These are phyloP conservation scores for Hippocampus comes DNA, from an alignment of 2,113 vertebrate species.

Conservation along the genomic window DNA sequence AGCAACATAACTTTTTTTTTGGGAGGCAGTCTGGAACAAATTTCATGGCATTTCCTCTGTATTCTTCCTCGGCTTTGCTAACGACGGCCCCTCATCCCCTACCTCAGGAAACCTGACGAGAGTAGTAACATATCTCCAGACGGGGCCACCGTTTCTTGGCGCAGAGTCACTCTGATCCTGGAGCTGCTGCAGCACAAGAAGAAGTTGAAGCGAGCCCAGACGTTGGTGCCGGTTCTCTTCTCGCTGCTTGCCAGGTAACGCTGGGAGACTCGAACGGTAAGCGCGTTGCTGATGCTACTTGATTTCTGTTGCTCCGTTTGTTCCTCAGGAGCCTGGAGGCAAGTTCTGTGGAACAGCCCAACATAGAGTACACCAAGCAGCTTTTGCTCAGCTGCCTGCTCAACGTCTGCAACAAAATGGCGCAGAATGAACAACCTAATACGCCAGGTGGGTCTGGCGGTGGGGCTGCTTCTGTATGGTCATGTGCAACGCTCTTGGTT, in stretches of 20 bases:
- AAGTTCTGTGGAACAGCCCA: conserved; percentile 64
- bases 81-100: neutral
- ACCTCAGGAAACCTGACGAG: conserved; percentile 75
- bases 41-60: too few relatives aligned
- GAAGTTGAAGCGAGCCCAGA: conserved; percentile 82
- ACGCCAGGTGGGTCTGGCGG: conserved; percentile 3
- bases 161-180: conserved; percentile 85
- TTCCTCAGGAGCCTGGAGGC: conserved; percentile 79
- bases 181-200: conserved; percentile 97
- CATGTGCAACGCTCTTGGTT: too few relatives aligned
- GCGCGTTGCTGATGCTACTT: neutral
- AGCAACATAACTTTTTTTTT: too few relatives aligned
- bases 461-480: neutral
- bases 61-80: neutral
- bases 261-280: neutral
- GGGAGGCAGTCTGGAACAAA: too few relatives aligned
- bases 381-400: conserved; percentile 89
- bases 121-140: conserved; percentile 47
- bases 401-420: conserved; percentile 82
- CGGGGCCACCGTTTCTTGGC: conserved; percentile 75
- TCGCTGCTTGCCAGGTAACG: conserved; percentile 83
- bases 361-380: conserved; percentile 91
- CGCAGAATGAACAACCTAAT: conserved; percentile 63
- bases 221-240: conserved; percentile 84
- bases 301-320: too few relatives aligned